Evolutionary conservation across 2,113 vertebrate genomes (phyloP).

Genomic region (Carassius gibelio): DNA sequence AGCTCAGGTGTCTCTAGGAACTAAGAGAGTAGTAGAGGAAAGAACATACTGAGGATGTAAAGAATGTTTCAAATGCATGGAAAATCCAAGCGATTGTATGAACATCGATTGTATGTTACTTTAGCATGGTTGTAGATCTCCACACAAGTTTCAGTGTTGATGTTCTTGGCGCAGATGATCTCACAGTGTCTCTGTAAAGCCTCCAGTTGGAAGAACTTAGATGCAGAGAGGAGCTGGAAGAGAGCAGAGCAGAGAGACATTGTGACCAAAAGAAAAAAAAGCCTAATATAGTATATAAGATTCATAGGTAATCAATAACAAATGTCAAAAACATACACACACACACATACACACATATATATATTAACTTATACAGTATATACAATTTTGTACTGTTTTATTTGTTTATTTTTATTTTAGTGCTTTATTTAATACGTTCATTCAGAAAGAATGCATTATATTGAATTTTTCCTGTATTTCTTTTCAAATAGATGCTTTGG

Average conservation of each 20-base stretch:
- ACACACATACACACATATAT: too few species aligned
- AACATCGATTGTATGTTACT: conserved; percentile 71
- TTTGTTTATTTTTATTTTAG: too few species aligned
- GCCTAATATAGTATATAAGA: background rate
- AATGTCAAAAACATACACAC: background rate
- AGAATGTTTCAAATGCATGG: background rate
- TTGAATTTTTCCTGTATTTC: too few species aligned
- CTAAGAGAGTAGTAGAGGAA: conserved; percentile 64
- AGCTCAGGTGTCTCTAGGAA: conserved; percentile 92
- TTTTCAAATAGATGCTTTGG: too few species aligned
- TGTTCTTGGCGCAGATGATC: conserved; percentile 96
- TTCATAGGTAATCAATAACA: background rate
- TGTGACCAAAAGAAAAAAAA: background rate
- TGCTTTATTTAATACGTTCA: too few species aligned
- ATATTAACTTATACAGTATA: too few species aligned
- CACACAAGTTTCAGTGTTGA: conserved; percentile 95
- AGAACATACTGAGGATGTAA: background rate
- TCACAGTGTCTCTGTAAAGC: conserved; percentile 98
- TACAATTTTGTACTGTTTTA: too few species aligned
- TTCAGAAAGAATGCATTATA: too few species aligned
- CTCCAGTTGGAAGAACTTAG: conserved; percentile 98
- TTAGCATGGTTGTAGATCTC: conserved; percentile 98
- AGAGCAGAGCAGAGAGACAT: conserved; percentile 45
- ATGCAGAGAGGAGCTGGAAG: conserved; percentile 91
- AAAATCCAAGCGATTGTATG: too few species aligned